A percentile compares a stretch with the other conserved stretches of the same genome.
Evolutionary conservation across 2,113 vertebrate species (phyloP).

Genomic region (Tichodroma muraria): DNA sequence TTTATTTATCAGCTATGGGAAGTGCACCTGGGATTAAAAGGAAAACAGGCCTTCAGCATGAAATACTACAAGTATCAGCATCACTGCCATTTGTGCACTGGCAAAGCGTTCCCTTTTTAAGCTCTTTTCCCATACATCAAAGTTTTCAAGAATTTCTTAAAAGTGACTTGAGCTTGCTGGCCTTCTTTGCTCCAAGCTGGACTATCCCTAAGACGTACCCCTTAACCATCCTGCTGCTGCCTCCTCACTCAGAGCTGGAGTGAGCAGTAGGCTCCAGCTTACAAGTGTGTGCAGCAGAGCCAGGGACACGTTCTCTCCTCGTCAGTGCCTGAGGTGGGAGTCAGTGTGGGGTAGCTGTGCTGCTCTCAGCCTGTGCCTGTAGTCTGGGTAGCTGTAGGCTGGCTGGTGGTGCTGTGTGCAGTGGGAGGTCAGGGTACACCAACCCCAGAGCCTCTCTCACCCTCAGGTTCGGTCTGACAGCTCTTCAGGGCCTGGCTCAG

Average conservation of each 20-base stretch:
- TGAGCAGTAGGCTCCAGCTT: background rate
- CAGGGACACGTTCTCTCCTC: rapidly evolving
- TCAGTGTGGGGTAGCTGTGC: background rate
- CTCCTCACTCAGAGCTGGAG: background rate
- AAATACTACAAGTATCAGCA: background rate
- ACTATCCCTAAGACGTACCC: background rate
- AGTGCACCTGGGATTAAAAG: background rate
- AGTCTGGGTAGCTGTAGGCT: background rate
- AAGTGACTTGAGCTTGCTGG: background rate
- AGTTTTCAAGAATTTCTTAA: background rate
- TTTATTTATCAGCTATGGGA: background rate
- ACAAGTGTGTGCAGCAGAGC: background rate
- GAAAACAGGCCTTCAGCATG: background rate
- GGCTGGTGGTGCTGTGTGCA: background rate
- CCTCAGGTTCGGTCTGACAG: background rate
- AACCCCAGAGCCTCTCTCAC: background rate
- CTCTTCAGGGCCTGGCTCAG: background rate
- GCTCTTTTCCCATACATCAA: background rate
- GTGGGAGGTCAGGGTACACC: background rate
- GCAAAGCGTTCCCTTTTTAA: background rate
- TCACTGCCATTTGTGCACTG: background rate
- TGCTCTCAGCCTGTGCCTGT: background rate
- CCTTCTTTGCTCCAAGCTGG: background rate
- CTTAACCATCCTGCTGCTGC: background rate
- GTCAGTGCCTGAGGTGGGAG: background rate